Percentiles rank a stretch among this genome's conserved stretches.
phyloP scores from a whole-genome alignment of 53 echinoderm and acorn worm species.

The Luidia sarsii region DNA sequence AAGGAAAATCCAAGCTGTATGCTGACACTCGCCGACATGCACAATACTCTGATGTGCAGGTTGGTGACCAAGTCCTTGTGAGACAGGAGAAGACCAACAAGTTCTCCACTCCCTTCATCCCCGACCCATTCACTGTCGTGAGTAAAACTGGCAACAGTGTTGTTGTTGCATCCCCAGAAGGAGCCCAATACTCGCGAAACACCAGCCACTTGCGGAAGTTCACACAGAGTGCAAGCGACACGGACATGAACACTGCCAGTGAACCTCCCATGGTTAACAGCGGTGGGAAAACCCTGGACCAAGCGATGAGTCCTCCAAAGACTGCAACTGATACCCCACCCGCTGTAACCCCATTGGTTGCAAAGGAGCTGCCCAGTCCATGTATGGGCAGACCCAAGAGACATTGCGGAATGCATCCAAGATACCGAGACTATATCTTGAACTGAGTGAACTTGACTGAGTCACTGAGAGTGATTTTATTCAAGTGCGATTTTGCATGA shows the following conservation, averaged over 20 bases:
- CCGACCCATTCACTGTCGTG: conserved; percentile 59
- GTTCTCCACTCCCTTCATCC: conserved; percentile 43
- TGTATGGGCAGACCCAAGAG: conserved; percentile 4
- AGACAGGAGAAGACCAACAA: conserved; percentile 57
- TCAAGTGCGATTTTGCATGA: no score
- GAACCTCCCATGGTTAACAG: conserved; percentile 2
- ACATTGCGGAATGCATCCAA: conserved; percentile 23
- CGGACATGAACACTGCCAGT: conserved; percentile 10
- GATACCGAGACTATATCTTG: neutral
- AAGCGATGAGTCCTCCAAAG: neutral
- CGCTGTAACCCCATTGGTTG: conserved; percentile 4
- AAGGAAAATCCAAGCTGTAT: conserved; percentile 49
- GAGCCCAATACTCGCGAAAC: conserved; percentile 58
- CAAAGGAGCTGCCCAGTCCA: neutral
- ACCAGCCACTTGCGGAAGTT: conserved; percentile 47
- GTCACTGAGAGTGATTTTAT: no score
- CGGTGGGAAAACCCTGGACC: neutral
- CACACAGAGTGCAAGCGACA: neutral
- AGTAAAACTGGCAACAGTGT: conserved; percentile 50
- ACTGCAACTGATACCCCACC: neutral
- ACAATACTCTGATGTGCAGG: conserved; percentile 22
- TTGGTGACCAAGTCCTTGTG: conserved; percentile 59
- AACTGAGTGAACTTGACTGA: neutral
- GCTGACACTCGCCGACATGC: conserved; percentile 51
- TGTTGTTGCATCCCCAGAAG: conserved; percentile 51